Evolutionary conservation across 2,113 vertebrate genomes (phyloP).

Genomic region (Pycnonotus jocosus): DNA sequence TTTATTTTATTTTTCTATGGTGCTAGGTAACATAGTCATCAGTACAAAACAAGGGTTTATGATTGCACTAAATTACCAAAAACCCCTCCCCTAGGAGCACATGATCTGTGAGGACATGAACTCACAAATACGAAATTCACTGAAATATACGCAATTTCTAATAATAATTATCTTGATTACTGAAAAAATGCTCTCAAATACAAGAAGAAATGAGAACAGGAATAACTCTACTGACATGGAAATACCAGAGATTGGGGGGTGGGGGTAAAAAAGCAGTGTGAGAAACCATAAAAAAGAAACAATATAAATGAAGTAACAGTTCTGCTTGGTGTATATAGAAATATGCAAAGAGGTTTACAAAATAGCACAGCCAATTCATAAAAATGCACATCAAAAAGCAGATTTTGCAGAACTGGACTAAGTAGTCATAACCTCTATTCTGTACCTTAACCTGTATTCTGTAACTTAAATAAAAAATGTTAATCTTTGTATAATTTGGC

Average conservation of each 20-base stretch:
- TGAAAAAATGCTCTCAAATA: neutral
- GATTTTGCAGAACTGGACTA: neutral
- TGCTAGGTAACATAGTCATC: neutral
- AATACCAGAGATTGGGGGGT: neutral
- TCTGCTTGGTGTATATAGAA: neutral
- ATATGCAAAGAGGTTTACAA: neutral
- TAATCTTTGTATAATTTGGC: neutral
- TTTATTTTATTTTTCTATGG: neutral
- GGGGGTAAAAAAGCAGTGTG: fast-evolving
- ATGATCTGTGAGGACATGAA: neutral
- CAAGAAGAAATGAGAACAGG: neutral
- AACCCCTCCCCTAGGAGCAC: neutral
- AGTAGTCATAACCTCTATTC: neutral
- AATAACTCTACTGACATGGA: neutral
- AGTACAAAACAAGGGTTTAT: neutral
- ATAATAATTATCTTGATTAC: neutral
- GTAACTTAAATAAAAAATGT: neutral
- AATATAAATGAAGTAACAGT: neutral
- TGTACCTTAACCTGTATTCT: neutral
- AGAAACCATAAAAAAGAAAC: neutral
- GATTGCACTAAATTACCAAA: neutral
- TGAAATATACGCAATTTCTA: neutral
- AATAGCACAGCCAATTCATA: neutral
- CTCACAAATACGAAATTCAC: neutral
- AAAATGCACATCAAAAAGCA: neutral